Percentiles rank a stretch among this genome's conserved stretches.
Conservation (phyloP, 2,113 vertebrate species). For the Kryptolebias marmoratus region DNA sequence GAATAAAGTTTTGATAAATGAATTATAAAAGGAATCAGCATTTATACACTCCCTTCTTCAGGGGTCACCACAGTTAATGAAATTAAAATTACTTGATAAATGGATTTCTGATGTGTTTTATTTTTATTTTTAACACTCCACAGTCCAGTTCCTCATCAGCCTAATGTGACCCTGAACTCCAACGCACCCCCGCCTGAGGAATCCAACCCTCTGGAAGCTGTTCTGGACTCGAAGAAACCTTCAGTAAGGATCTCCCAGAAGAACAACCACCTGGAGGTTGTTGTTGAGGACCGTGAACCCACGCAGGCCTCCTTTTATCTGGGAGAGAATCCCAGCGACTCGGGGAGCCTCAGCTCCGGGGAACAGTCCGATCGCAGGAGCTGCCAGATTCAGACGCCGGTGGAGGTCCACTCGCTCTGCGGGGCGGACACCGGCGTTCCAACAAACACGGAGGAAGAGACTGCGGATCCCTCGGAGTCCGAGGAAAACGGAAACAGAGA, state of each 20-base stretch:
- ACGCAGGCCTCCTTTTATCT: constrained; percentile 47
- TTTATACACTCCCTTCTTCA: too few relatives aligned
- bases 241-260: constrained; percentile 33
- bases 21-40: too few relatives aligned
- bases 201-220: constrained; percentile 15
- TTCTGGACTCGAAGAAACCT: constrained; percentile 20
- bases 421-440: background rate
- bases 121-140: background rate
- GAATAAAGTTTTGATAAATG: too few relatives aligned
- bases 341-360: background rate
- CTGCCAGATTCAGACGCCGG: constrained; percentile 53
- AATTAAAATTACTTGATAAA: too few relatives aligned
- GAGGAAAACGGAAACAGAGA: background rate
- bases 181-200: background rate
- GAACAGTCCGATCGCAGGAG: constrained; percentile 15
- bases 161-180: constrained; percentile 13
- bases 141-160: constrained; percentile 77
- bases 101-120: background rate
- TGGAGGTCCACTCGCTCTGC: constrained; percentile 61
- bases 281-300: constrained; percentile 16
- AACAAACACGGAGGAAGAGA: background rate
- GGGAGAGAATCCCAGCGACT: constrained; percentile 22
- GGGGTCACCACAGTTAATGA: too few relatives aligned
- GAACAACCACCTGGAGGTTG: constrained; percentile 38
- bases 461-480: constrained; percentile 1